Evolutionary conservation across 2,797 vertebrate genomes (phyloP), one percentile per base, ranked within the genome.

Genomic region (Florisuga fusca): DNA sequence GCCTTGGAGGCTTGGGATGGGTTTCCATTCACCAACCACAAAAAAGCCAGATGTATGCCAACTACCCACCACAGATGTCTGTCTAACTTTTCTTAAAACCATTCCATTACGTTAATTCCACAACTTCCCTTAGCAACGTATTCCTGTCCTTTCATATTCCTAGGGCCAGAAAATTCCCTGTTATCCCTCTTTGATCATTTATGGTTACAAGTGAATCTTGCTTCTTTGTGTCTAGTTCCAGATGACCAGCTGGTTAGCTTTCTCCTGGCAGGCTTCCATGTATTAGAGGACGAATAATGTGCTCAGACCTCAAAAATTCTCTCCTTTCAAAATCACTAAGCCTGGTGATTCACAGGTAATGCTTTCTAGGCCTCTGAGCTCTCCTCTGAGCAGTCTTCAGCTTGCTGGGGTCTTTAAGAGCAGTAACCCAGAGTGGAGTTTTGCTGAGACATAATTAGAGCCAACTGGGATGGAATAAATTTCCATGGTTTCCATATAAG

Each of bases 1-100:
- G 10, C 41, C 45, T 43, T 0, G 0, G 25, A 38, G 55, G 34
- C 15, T 15, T 58, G 38, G 21, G 25, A 10, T 87, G 63, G 36
- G 22, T 82, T 91, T 83, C 67, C 34, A 3, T 77, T 87, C 68
- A 45, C 36, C 41, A 34, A 5, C 67, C 1, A 0, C 59, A 43
- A 76, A 57, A 75, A 87, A 51, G 48, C 66, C n/a, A 55, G 27
- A 27, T 61, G 8, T 34, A 33, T 58, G 36, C 43, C 1, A 2
- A 26, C n/a, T 71, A 48, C 31, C 27, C 38, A 66, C 38, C 36
- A 61, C 11, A 75, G 25, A 68, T 36, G 8, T 46, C 38, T 62
- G 29, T 68, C 62, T 77, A 53, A 59, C 15, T 67, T 83, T 45
- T 81, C 69, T 75, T 59, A 55, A 64, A 84, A 57, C 64, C 19